Conservation (phyloP, 2,888 invertebrate species). For the Cynaeus angustus region DNA sequence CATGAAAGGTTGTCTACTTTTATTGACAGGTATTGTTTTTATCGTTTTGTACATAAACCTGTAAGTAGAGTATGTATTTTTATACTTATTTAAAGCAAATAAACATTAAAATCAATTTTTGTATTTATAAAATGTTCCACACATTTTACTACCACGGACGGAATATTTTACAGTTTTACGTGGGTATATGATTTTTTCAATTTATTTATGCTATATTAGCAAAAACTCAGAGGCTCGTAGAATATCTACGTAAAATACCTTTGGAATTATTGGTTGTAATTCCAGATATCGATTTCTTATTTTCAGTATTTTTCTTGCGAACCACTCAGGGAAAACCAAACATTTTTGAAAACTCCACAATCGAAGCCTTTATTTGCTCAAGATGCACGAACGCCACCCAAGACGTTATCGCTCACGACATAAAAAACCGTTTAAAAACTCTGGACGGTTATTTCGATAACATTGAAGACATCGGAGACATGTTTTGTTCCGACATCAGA, state of each 20-base stretch:
- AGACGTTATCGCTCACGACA: background rate
- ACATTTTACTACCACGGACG: too few species aligned
- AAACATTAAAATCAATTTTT: too few species aligned
- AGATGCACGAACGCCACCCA: slow-evolving; percentile 2
- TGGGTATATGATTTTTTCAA: too few species aligned
- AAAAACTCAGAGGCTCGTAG: too few species aligned
- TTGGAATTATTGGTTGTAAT: too few species aligned
- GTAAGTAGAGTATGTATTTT: too few species aligned
- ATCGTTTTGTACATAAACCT: background rate
- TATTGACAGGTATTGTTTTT: slow-evolving; percentile 6
- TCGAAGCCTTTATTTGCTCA: background rate
- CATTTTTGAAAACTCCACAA: background rate
- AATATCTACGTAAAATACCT: too few species aligned
- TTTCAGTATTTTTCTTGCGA: background rate
- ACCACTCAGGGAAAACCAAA: background rate
- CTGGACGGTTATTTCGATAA: slow-evolving; percentile 16
- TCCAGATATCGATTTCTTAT: too few species aligned
- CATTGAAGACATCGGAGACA: slow-evolving; percentile 4
- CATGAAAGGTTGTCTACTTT: background rate
- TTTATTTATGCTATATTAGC: too few species aligned
- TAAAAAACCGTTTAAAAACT: background rate
- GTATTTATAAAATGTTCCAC: too few species aligned
- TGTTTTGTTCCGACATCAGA: slow-evolving; percentile 17
- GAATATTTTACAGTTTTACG: too few species aligned
- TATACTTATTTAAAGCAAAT: too few species aligned